phyloP scores from a whole-genome alignment of 2,888 invertebrate species.

The Notocelia uddmanniana region DNA sequence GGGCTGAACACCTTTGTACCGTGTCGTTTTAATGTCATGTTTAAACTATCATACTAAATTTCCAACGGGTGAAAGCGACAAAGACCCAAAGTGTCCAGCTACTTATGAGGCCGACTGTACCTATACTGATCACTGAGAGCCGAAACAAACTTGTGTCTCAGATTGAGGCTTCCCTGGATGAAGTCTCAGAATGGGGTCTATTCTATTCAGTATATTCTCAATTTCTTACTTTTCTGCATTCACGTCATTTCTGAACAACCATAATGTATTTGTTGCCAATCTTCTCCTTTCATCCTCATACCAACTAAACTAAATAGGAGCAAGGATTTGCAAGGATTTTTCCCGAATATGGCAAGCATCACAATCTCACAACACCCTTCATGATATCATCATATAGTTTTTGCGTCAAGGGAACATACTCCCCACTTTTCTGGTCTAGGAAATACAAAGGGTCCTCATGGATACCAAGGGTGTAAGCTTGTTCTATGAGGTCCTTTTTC shows the following conservation, averaged over 20 bases:
- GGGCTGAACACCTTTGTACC: too few species aligned
- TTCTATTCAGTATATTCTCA: too few species aligned
- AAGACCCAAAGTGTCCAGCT: too few species aligned
- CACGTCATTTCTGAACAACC: neutral
- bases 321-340: neutral
- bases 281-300: neutral
- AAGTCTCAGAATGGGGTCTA: too few species aligned
- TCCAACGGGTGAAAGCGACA: too few species aligned
- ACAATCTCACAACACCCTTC: conserved; percentile 83
- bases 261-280: neutral
- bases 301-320: conserved; percentile 1
- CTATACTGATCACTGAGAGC: too few species aligned
- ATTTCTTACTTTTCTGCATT: neutral
- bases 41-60: too few species aligned
- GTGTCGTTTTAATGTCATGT: too few species aligned
- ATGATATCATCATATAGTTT: conserved; percentile 80
- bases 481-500: conserved; percentile 94
- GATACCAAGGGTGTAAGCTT: conserved; percentile 89
- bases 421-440: conserved; percentile 73
- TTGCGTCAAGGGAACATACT: conserved; percentile 78
- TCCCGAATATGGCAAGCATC: conserved; percentile 53
- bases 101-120: too few species aligned
- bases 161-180: too few species aligned
- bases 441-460: conserved; percentile 91
- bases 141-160: too few species aligned